Evolutionary conservation across 2,113 vertebrate genomes (phyloP), one percentile per base, ranked within the genome.

Genomic region (Eptesicus fuscus): DNA sequence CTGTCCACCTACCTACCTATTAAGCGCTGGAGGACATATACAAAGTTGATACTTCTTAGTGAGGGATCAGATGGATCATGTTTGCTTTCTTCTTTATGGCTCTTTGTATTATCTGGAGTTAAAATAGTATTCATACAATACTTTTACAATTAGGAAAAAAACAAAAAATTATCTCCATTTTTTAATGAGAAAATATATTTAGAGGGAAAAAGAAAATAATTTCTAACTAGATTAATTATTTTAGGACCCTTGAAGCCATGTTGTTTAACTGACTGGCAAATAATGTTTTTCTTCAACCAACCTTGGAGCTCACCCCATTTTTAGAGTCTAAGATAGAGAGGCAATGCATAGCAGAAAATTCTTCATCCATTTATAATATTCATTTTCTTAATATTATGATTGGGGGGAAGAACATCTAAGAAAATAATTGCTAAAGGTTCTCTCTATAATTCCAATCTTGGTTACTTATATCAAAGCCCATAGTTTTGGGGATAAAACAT

Each of bases 401-500:
- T 23, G 20, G 3, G 61, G 5, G 20, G 76, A 73, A 70, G 10
- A 73, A 12, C 0, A 76, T 40, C 37, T 40, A 71, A 53, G 59
- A 73, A 35, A 77, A 89, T 5, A 63, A 70, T 69, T 63, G 32
- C 37, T 65, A 5, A 49, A 49, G 23, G 9, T 86, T 3, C 10
- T 71, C 10, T 63, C 71, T 85, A 4, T 40, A 71, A 16, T 71
- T 35, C 35, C 23, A 78, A 67, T 53, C 61, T 94, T 74, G 70
- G 20, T 2, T 90, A 49, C 59, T 95, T 93, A 61, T 69, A 49
- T 63, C 32, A 80, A 91, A 90, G 25, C 0, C 32, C 51, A 42
- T 9, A 71, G 8, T 44, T 95, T 85, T 47, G 32, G 82, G 35
- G 30, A 79, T 95, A 65, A 96, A 96, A 71, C 87, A 83, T 28